Percentiles rank a stretch among this genome's conserved stretches.
Evolutionary conservation across 2,113 vertebrate genomes (phyloP).

Genomic region (Lampris incognitus): DNA sequence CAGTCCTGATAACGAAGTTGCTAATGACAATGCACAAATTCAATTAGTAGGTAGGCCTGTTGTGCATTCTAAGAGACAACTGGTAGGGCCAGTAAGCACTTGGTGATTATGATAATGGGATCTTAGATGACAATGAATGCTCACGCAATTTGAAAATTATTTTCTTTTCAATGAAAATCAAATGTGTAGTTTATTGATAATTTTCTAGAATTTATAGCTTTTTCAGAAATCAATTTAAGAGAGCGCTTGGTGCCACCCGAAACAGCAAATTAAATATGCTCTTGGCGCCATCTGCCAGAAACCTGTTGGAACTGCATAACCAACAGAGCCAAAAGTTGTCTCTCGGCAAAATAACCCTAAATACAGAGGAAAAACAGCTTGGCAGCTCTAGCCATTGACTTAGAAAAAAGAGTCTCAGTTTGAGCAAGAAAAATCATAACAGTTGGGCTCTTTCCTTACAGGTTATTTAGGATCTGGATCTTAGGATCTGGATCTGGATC

Average conservation of each 20-base stretch:
- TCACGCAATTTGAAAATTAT: not conserved
- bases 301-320: conserved; percentile 23
- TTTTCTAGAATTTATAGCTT: conserved; percentile 8
- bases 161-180: not conserved
- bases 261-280: conserved; percentile 18
- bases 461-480: not conserved
- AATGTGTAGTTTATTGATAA: conserved; percentile 20
- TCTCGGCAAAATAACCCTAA: not conserved
- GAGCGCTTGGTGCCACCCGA: conserved; percentile 6
- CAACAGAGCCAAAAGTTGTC: not conserved
- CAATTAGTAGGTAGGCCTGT: conserved; percentile 23
- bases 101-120: not conserved
- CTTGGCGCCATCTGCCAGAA: conserved; percentile 64
- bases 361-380: no score
- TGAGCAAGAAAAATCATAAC: no score
- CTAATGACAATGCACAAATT: conserved; percentile 21
- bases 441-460: no score
- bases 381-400: no score
- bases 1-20: not conserved
- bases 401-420: no score
- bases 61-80: not conserved
- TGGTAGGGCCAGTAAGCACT: not conserved
- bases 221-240: conserved; percentile 7
- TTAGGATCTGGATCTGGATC: not conserved
- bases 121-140: not conserved